Base-by-base conservation (phyloP, 1,140 invertebrate species). In the Latrodectus geometricus region DNA sequence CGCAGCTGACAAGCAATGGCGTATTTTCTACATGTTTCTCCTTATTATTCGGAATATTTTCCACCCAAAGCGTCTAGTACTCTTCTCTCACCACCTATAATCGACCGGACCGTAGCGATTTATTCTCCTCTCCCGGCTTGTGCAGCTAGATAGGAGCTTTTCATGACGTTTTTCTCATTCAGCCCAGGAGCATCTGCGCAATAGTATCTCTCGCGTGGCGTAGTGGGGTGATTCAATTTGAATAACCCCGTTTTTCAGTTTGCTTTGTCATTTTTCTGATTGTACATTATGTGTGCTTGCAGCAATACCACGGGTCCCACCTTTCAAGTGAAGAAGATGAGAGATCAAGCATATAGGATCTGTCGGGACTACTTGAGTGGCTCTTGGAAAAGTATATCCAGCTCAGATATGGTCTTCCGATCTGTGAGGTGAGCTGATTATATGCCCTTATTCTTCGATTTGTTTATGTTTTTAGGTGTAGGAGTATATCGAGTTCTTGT, bases 291-390 rank as follows among this genome's bases (percentile, higher is more conserved):
- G 78, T 81, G 65, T 81, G 68, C 78, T 56, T 81, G 77, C 65
- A 81, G 68, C 20, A 35, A 35, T 9, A 9, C 65, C 11, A 49
- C 77, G 12, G 66, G 65, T 23, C 78, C 78, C 17, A 82, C 86
- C 14, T 87, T 61, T 50, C 76, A 78, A 78, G 76, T 84, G 15
- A 73, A 69, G 17, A 95, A 96, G 90, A 96, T 96, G 94, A 92
- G 94, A 69, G 93, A 95, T 88, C 94, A 95, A 88, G 96, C 96
- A n/a, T 94, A 95, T 8, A 93, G 94, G 88, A 96, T 97, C 89
- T 97, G 96, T 91, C 93, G 95, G 88, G 95, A 97, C 91, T 97
- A 96, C 91, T 93, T 97, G 54, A 94, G 95, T 88, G 96, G 96
- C 9, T 94, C 95, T 4, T 97, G 96, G 96, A 96, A 96, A 90